Percentiles rank a stretch among this genome's conserved stretches.
phyloP scores from a whole-genome alignment of 1,140 invertebrate species.

The Lanistes nyassanus region DNA sequence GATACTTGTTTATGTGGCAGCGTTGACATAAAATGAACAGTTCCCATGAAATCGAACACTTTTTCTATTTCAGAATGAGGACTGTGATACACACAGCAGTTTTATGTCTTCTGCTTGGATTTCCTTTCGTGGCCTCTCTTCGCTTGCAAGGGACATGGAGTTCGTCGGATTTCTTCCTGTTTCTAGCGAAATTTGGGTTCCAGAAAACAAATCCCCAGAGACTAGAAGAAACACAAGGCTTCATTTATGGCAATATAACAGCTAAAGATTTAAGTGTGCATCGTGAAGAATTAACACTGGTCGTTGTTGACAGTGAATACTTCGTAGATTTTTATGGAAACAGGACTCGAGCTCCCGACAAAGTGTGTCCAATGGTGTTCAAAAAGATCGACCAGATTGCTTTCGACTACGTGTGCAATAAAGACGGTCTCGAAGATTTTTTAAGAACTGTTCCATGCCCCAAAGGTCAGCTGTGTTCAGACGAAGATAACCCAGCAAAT shows the following conservation, averaged over 20 bases:
- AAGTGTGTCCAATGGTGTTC: conserved; percentile 87
- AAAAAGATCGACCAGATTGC: conserved; percentile 81
- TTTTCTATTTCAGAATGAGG: conserved; percentile 21
- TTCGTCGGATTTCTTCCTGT: conserved; percentile 85
- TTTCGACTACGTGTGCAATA: conserved; percentile 84
- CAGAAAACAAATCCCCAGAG: conserved; percentile 92
- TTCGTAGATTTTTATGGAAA: conserved; percentile 91
- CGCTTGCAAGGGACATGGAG: conserved; percentile 65
- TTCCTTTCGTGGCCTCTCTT: conserved; percentile 27
- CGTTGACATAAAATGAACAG: not conserved
- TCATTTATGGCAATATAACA: conserved; percentile 94
- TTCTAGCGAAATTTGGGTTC: conserved; percentile 94
- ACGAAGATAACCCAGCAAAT: conserved; percentile 84
- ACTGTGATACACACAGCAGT: not conserved
- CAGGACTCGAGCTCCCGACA: conserved; percentile 70
- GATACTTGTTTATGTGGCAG: not conserved
- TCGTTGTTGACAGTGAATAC: conserved; percentile 85
- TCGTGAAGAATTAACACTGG: conserved; percentile 78
- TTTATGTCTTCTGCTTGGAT: not conserved
- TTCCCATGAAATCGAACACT: not conserved
- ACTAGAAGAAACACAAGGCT: conserved; percentile 85
- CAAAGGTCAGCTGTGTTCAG: conserved; percentile 79
- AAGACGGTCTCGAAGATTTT: conserved; percentile 82
- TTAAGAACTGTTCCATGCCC: conserved; percentile 89
- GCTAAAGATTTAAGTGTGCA: conserved; percentile 67